These are phyloP conservation scores for Drosophila robusta DNA, from an alignment of 2,888 invertebrate species.

Conservation along the genomic window DNA sequence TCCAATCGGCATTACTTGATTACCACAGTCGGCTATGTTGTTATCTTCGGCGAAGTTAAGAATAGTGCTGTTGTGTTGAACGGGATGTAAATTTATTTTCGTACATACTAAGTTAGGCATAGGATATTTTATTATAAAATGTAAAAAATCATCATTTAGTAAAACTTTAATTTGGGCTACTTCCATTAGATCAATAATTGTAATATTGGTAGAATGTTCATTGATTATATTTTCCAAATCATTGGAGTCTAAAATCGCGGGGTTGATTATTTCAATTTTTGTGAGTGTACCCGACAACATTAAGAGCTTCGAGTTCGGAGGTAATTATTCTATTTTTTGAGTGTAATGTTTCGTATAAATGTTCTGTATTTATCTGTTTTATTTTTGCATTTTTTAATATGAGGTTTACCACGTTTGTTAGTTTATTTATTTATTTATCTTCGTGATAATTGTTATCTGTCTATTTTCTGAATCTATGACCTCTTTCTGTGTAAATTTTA, in stretches of 20 bases:
- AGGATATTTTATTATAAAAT: too few species aligned
- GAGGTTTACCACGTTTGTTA: background rate
- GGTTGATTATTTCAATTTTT: too few species aligned
- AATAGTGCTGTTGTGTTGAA: background rate
- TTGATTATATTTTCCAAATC: too few species aligned
- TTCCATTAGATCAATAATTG: too few species aligned
- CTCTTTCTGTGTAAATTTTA: background rate
- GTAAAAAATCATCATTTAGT: too few species aligned
- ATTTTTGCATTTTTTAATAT: background rate
- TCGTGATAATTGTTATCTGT: background rate
- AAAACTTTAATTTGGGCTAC: too few species aligned
- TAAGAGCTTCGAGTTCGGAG: too few species aligned
- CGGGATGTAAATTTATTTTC: too few species aligned
- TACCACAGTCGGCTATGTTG: background rate
- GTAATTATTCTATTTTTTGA: background rate
- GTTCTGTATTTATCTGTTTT: background rate
- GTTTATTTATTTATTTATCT: background rate
- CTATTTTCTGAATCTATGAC: background rate
- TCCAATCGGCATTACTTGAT: background rate
- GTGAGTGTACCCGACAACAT: too few species aligned
- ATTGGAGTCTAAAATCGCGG: too few species aligned
- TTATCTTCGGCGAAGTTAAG: background rate
- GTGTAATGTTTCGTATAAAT: background rate
- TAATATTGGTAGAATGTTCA: too few species aligned
- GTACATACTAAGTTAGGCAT: background rate